Evolutionary conservation across 2,113 vertebrate genomes (phyloP), one percentile per base, ranked within the genome.

Genomic region (Phyllopteryx taeniolatus): DNA sequence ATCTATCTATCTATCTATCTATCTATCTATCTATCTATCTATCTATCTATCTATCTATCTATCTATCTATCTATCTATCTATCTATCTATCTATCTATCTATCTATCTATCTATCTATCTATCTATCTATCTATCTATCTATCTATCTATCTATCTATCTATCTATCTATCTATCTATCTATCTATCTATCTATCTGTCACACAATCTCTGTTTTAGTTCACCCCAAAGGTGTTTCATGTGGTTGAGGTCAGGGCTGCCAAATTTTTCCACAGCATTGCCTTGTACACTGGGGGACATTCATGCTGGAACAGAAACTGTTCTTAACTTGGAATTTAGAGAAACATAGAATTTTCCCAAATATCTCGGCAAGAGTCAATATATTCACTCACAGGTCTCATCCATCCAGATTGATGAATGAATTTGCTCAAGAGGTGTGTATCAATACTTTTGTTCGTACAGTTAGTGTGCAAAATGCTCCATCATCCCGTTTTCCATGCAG

Each of bases 401-500:
- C 8, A 35, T 39, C 33, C 8, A 17, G 14, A 39, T 39, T 61
- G 59, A 35, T 17, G 1, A 17, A 61, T 35, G 22, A 27, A 31
- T 60, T 27, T 11, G 22, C 7, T 57, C 22, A 27, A 27, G 9
- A 31, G 56, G 31, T 31, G 12, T 60, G 57, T 60, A 13, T 19
- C 5, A 61, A 35, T 35, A 8, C 31, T 35, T 35, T 42, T 42
- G 59, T 35, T 1, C 59, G 33, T n/a, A 42, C 19, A 42, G 61
- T 63, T 39, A 6, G 15, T 11, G 35, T 39, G 35, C 9, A 68
- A 81, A 80, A 64, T 70, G 75, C 74, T 68, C 81, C 62, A 72
- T 56, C 54, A 47, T 69, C 68, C 70, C 70, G 33, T 76, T 63
- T 79, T 49, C 66, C 73, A 67, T 76, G 73, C 49, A 47, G 66